Percentiles rank a stretch among this genome's conserved stretches.
These are phyloP conservation scores for Lepidochrysops patricia DNA, from an alignment of 2,888 invertebrate species.

Conservation along the genomic window DNA sequence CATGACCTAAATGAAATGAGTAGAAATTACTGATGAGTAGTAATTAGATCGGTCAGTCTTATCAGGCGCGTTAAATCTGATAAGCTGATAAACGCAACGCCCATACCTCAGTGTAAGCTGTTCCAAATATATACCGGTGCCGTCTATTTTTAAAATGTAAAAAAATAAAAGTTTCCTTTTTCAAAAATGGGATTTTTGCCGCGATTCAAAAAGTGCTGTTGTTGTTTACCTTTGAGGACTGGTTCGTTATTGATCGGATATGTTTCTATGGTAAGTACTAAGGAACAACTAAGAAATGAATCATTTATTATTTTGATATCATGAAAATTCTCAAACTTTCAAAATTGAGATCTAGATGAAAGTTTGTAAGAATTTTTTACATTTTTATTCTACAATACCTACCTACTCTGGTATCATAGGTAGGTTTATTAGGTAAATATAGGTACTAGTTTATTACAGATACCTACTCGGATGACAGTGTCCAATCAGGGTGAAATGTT, in stretches of 20 bases:
- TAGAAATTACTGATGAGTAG: too few relatives aligned
- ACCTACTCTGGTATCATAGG: too few relatives aligned
- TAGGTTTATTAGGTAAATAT: too few relatives aligned
- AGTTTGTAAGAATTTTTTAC: too few relatives aligned
- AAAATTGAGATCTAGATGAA: conserved; percentile 1
- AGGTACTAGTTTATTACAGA: too few relatives aligned
- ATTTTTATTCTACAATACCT: too few relatives aligned
- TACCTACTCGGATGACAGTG: too few relatives aligned
- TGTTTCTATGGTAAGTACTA: conserved; percentile 56
- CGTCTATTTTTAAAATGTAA: background rate
- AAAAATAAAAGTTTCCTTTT: background rate
- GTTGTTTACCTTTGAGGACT: conserved; percentile 44
- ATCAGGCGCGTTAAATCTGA: conserved; percentile 28
- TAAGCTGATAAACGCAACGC: conserved; percentile 27
- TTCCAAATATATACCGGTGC: background rate
- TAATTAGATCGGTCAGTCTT: conserved; percentile 1
- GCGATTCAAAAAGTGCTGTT: conserved; percentile 45
- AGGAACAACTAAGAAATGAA: too few relatives aligned
- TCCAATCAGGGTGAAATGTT: too few relatives aligned
- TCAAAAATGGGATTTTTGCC: conserved; percentile 36
- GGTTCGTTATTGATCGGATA: conserved; percentile 57
- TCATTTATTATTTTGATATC: background rate
- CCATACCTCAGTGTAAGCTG: background rate
- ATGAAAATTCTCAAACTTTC: background rate
- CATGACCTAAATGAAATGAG: conserved; percentile 1